These are phyloP conservation scores for Acyrthosiphon pisum DNA, from an alignment of 1,140 invertebrate genomes.

Conservation along the genomic window DNA sequence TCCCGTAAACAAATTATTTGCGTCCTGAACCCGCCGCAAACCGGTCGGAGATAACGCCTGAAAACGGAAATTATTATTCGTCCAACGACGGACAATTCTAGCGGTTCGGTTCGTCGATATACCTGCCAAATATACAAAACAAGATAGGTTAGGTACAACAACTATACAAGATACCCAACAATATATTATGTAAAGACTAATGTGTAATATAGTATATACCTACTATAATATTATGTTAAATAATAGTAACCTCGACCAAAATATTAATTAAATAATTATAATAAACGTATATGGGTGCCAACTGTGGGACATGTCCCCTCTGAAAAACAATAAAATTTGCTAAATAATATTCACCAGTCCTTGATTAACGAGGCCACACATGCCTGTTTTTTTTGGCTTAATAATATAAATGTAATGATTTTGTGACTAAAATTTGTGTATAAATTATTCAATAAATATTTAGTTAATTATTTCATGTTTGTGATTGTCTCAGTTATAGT, in stretches of 20 bases:
- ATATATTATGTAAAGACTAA: not conserved
- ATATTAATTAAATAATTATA: not conserved
- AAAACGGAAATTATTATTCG: conserved; percentile 17
- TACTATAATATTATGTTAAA: not conserved
- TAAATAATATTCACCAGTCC: not conserved
- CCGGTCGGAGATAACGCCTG: not conserved
- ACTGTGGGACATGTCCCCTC: not conserved
- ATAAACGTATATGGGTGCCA: not conserved
- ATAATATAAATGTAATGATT: too few species aligned
- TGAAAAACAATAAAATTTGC: not conserved
- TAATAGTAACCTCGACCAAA: not conserved
- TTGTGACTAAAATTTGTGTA: too few species aligned
- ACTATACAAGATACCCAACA: not conserved
- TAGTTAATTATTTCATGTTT: too few species aligned
- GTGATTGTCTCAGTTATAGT: too few species aligned
- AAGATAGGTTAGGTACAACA: not conserved
- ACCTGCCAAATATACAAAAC: not conserved
- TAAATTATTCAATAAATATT: too few species aligned
- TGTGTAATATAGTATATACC: too few species aligned
- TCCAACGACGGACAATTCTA: not conserved
- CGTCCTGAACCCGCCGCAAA: not conserved
- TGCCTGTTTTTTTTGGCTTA: too few species aligned
- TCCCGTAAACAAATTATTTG: conserved; percentile 2
- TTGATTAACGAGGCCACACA: too few species aligned
- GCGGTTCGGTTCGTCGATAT: not conserved